phyloP scores from a whole-genome alignment of 1,140 invertebrate species.

The Anastrepha ludens region DNA sequence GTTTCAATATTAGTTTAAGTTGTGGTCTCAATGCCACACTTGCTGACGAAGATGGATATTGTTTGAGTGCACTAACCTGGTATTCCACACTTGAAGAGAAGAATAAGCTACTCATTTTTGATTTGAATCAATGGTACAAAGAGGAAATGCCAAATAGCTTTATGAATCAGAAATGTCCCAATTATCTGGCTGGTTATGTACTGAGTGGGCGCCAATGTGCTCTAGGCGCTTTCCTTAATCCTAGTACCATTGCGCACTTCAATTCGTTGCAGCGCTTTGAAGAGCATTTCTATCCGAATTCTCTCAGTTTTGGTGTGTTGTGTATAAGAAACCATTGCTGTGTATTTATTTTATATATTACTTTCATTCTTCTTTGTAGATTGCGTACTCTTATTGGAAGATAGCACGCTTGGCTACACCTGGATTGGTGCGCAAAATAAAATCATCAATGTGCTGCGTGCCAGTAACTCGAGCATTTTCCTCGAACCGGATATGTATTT shows the following conservation, averaged over 20 bases:
- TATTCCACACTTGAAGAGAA: conserved; percentile 62
- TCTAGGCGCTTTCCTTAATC: conserved; percentile 70
- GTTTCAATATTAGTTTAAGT: neutral
- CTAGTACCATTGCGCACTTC: conserved; percentile 72
- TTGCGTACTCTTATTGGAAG: conserved; percentile 76
- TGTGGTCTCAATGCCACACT: conserved; percentile 42
- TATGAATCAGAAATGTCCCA: conserved; percentile 14
- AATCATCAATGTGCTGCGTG: conserved; percentile 79
- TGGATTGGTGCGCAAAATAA: conserved; percentile 81
- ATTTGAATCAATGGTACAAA: conserved; percentile 97
- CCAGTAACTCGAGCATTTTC: conserved; percentile 79
- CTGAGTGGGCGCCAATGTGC: conserved; percentile 61
- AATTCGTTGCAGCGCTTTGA: conserved; percentile 77
- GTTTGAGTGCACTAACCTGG: conserved; percentile 74
- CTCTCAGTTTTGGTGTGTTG: conserved; percentile 84
- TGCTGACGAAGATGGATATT: conserved; percentile 66
- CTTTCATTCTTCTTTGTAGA: conserved; percentile 67
- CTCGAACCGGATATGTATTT: conserved; percentile 81
- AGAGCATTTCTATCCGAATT: conserved; percentile 88
- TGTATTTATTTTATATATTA: neutral
- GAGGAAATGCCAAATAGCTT: conserved; percentile 87
- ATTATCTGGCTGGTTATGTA: conserved; percentile 65
- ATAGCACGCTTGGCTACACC: conserved; percentile 75
- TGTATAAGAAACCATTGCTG: conserved; percentile 61
- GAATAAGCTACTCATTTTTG: conserved; percentile 82